Percentiles rank a stretch among this genome's conserved stretches.
These are phyloP conservation scores for Philypnodon macrostomus DNA, from an alignment of 2,797 vertebrate genomes.

Conservation along the genomic window DNA sequence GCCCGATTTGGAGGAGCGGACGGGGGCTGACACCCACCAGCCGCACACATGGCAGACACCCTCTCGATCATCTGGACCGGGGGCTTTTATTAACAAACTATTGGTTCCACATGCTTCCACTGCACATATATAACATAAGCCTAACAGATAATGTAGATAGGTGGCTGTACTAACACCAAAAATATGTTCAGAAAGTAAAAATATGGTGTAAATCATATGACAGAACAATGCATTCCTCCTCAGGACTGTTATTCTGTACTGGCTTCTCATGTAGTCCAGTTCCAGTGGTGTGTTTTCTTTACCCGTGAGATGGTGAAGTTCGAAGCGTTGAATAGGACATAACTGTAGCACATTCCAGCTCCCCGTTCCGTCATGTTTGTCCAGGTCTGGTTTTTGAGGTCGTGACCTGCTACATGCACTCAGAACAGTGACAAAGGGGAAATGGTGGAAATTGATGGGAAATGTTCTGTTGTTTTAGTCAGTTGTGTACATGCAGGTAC, in stretches of 20 bases:
- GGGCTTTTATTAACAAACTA: constrained; percentile 53
- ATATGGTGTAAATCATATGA: constrained; percentile 39
- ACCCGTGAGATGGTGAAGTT: constrained; percentile 10
- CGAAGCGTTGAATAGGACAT: constrained; percentile 26
- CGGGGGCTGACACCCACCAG: constrained; percentile 56
- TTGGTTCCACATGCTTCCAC: constrained; percentile 56
- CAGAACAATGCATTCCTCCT: constrained; percentile 1
- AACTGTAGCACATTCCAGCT: constrained; percentile 51
- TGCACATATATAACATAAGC: constrained; percentile 35
- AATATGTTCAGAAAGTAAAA: constrained; percentile 40
- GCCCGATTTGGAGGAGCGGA: constrained; percentile 31
- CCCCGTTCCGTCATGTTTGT: constrained; percentile 63
- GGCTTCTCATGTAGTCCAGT: constrained; percentile 22
- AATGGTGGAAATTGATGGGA: no score
- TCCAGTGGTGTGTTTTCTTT: constrained; percentile 29
- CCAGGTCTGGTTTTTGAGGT: constrained; percentile 47
- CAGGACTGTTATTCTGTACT: constrained; percentile 2
- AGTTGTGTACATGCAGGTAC: no score
- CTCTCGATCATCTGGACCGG: constrained; percentile 57
- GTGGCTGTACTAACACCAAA: constrained; percentile 42
- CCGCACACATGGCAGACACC: constrained; percentile 50
- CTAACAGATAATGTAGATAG: constrained; percentile 40
- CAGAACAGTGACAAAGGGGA: constrained; percentile 44
- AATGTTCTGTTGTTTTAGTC: no score
- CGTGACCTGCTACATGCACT: constrained; percentile 54